Base-by-base conservation (phyloP, 2,888 invertebrate genomes). In the Galeruca laticollis region DNA sequence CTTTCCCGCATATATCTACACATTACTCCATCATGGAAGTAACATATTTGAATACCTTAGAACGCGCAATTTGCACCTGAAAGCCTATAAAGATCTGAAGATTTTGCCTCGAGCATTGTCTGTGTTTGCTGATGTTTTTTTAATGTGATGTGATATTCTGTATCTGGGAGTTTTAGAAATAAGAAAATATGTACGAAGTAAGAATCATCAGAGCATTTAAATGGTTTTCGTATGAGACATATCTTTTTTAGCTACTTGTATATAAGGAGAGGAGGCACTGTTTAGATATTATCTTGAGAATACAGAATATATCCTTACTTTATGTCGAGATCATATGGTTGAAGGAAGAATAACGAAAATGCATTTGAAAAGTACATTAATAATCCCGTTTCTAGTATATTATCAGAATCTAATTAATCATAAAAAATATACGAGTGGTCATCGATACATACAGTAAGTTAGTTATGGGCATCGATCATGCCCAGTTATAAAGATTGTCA, bases 61-160 rank as follows among this genome's bases (percentile, higher is more conserved):
- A 18, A 35, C 5, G 56, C 56, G 56, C 56, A 31, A 57, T 57
- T 57, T 57, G 56, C 56, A 57, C 56, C 56, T 57, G 56, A 57
- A 57, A 57, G 56, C 56, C 56, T 15, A 57, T 57, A 57, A 57
- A 57, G 56, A 57, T 57, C 56, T 57, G 35, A 57, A 57, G 56
- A 57, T 57, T 57, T 35, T 8, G 33, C 56, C 35, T 21, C 2
- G 15, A 57, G 56, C 56, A 18, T 57, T 57, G 56, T 57, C 56
- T 57, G 56, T 54, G 54, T 57, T 33, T 57, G 56, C 35, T 57
- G 56, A 57, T 57, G 56, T 57, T 57, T 57, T 56, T 57, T 57
- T 57, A 57, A 57, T 57, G 56, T 57, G 33, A 57, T 57, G 35
- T 35, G 20, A 57, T 57, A 57, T 57, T 57, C 35, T n/a, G 33